phyloP scores from a whole-genome alignment of 2,113 vertebrate genomes.

The Sturnus vulgaris region DNA sequence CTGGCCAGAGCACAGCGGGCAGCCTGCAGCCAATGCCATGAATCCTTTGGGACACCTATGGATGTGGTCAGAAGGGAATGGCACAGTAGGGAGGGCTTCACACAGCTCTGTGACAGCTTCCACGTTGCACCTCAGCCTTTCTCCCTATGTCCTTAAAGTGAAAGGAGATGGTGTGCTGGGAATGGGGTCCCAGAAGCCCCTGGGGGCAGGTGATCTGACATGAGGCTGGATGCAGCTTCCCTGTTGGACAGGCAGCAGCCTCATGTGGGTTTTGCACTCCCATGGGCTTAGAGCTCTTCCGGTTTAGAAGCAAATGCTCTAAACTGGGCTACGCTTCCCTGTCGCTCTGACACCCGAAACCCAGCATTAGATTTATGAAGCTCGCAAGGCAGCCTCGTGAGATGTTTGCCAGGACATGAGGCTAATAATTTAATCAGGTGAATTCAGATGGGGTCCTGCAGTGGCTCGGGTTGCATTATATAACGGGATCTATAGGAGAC shows the following conservation, averaged over 20 bases:
- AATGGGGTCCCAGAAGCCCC: not conserved
- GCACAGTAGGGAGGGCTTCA: not conserved
- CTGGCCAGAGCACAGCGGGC: not conserved
- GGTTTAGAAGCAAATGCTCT: not conserved
- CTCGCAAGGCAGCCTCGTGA: not conserved
- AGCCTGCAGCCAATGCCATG: not conserved
- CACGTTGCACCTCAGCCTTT: not conserved
- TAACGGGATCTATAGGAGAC: not conserved
- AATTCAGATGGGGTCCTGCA: not conserved
- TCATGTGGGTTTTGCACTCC: rapidly evolving
- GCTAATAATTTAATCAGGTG: constrained; percentile 57
- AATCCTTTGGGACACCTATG: not conserved
- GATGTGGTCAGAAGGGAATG: not conserved
- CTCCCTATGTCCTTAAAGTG: not conserved
- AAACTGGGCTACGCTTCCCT: not conserved
- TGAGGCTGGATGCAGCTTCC: not conserved
- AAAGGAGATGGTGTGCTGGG: not conserved
- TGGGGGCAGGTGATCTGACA: not conserved
- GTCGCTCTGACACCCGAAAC: constrained; percentile 11
- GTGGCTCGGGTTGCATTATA: not conserved
- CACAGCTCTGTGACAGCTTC: not conserved
- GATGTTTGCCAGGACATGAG: constrained; percentile 50
- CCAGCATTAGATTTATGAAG: not conserved
- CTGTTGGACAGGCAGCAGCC: not conserved
- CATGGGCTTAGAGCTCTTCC: not conserved